Percentiles rank a stretch among this genome's conserved stretches.
Evolutionary conservation across 2,888 invertebrate species (phyloP).

Genomic region (Hemistola chrysoprasaria): DNA sequence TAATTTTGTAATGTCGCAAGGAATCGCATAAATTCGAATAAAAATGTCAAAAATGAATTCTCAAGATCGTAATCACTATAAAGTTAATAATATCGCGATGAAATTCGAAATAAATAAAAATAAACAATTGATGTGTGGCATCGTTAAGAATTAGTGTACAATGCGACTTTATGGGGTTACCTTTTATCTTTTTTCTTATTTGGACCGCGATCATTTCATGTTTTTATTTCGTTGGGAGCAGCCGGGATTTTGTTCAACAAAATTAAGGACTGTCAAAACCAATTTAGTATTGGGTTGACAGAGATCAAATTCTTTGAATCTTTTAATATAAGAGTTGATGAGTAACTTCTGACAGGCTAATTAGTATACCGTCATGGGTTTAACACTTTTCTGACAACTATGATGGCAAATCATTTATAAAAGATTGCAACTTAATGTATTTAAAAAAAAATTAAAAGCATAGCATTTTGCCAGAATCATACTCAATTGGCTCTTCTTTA

Average conservation of each 20-base stretch:
- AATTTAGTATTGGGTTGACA: conserved; percentile 23
- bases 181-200: conserved; percentile 34
- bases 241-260: conserved; percentile 21
- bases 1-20: conserved; percentile 44
- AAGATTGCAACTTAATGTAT: no score
- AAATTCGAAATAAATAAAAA: conserved; percentile 76
- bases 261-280: conserved; percentile 29
- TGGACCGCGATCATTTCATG: conserved; percentile 12
- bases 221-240: conserved; percentile 22
- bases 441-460: no score
- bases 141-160: conserved; percentile 70
- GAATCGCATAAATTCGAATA: conserved; percentile 78
- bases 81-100: conserved; percentile 78
- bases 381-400: conserved; percentile 11
- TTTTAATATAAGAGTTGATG: conserved; percentile 17
- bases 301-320: conserved; percentile 22
- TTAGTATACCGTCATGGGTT: conserved; percentile 11
- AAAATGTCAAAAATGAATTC: conserved; percentile 80
- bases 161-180: conserved; percentile 44
- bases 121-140: conserved; percentile 61
- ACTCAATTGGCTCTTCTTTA: no score
- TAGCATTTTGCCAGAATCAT: no score
- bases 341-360: conserved; percentile 24
- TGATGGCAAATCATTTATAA: conserved; percentile 1
- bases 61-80: conserved; percentile 79